phyloP scores from a whole-genome alignment of 2,113 vertebrate species.

The Artemisiospiza belli region DNA sequence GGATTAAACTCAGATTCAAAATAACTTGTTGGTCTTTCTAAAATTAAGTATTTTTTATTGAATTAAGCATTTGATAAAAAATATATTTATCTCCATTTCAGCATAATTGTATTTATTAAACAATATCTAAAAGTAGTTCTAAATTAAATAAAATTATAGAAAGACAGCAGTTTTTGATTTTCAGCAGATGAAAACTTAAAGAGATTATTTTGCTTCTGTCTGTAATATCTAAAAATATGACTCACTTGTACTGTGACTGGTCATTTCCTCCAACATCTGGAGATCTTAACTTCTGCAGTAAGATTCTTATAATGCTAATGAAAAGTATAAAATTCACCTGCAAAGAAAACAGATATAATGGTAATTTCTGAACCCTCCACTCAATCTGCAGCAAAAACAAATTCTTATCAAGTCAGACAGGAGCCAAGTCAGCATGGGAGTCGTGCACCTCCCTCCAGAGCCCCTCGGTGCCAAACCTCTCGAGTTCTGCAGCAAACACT shows the following conservation, averaged over 20 bases:
- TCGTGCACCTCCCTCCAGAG: background rate
- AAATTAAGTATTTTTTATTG: background rate
- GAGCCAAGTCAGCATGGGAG: background rate
- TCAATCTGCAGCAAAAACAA: background rate
- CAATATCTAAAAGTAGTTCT: background rate
- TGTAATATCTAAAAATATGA: background rate
- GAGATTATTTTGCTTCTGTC: background rate
- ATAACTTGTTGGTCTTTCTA: background rate
- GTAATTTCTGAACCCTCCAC: background rate
- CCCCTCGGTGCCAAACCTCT: background rate
- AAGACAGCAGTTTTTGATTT: background rate
- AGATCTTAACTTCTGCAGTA: constrained; percentile 79
- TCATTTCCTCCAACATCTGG: constrained; percentile 79
- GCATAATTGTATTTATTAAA: background rate
- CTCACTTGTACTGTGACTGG: constrained; percentile 80
- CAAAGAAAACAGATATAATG: background rate
- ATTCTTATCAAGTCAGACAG: background rate
- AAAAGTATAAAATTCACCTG: constrained; percentile 82
- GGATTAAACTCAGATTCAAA: background rate
- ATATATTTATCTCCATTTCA: background rate
- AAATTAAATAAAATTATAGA: background rate
- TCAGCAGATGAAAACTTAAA: background rate
- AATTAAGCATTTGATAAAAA: background rate
- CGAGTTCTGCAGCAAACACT: background rate
- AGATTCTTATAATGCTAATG: constrained; percentile 79